Conservation (phyloP, 2,888 invertebrate genomes). For the Himalopsyche japonica region DNA sequence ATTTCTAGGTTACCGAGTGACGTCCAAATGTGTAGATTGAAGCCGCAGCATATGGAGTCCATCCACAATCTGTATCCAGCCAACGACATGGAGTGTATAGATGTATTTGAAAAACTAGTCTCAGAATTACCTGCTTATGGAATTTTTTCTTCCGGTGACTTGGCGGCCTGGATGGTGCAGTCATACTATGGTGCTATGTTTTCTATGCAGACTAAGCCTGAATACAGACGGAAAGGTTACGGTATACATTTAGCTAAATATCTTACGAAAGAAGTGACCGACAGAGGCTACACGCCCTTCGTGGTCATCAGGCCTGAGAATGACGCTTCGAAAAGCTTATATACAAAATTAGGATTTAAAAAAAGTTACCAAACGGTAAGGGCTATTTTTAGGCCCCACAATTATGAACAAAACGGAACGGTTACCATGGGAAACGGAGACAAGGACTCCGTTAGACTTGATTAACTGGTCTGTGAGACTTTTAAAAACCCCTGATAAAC, state of each 20-base stretch:
- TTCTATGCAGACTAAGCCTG: constrained; percentile 85
- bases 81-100: constrained; percentile 84
- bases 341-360: constrained; percentile 80
- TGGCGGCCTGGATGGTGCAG: constrained; percentile 91
- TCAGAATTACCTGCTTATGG: constrained; percentile 79
- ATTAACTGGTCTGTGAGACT: not conserved
- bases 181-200: constrained; percentile 92
- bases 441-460: constrained; percentile 13
- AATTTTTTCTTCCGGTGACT: constrained; percentile 73
- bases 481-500: constrained; percentile 10
- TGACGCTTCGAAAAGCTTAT: constrained; percentile 81
- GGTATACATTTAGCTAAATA: constrained; percentile 74
- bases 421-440: constrained; percentile 25
- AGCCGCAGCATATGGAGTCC: constrained; percentile 76
- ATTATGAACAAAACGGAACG: constrained; percentile 37
- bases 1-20: constrained; percentile 62
- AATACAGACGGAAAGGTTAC: constrained; percentile 75
- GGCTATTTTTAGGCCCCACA: constrained; percentile 70
- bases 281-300: constrained; percentile 80
- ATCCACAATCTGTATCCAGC: constrained; percentile 87
- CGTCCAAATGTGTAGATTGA: constrained; percentile 76
- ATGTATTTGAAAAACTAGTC: constrained; percentile 80
- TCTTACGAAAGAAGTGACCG: constrained; percentile 67
- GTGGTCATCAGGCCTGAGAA: constrained; percentile 87
- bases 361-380: constrained; percentile 80